These are phyloP conservation scores for Proctacanthus coquilletti DNA, from an alignment of 1,140 invertebrate species.

Conservation along the genomic window DNA sequence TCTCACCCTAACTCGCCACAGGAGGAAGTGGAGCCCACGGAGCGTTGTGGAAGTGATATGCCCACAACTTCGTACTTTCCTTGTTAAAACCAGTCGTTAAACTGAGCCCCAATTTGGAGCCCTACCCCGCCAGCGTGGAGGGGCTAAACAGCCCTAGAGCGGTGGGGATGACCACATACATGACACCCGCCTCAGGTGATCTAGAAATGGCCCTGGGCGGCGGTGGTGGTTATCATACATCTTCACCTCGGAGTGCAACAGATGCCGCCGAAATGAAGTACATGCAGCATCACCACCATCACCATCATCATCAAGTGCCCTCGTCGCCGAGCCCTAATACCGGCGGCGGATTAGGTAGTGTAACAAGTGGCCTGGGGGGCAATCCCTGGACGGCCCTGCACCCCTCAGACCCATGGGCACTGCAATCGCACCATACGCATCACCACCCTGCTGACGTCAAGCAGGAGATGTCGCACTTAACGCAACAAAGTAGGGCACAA, in stretches of 20 bases:
- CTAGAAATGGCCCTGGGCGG: slow-evolving; percentile 57
- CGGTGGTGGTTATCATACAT: slow-evolving; percentile 48
- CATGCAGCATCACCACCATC: slow-evolving; percentile 64
- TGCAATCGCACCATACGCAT: slow-evolving; percentile 52
- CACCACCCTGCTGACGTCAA: slow-evolving; percentile 52
- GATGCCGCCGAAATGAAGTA: slow-evolving; percentile 89
- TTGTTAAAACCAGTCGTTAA: slow-evolving; percentile 30
- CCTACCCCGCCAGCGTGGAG: slow-evolving; percentile 33
- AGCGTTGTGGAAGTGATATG: too few species aligned
- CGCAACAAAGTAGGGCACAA: slow-evolving; percentile 33
- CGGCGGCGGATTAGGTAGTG: slow-evolving; percentile 36
- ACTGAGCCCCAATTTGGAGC: slow-evolving; percentile 33
- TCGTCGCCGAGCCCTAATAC: slow-evolving; percentile 40
- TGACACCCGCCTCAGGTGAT: slow-evolving; percentile 59
- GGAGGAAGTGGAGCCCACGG: too few species aligned
- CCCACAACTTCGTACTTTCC: too few species aligned
- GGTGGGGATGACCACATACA: slow-evolving; percentile 66
- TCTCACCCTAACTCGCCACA: too few species aligned
- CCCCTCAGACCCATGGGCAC: slow-evolving; percentile 66
- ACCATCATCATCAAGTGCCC: slow-evolving; percentile 58
- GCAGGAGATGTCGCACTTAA: slow-evolving; percentile 42
- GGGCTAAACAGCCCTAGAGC: slow-evolving; percentile 32
- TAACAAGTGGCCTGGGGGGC: slow-evolving; percentile 43
- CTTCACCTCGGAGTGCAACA: slow-evolving; percentile 59
- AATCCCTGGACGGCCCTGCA: slow-evolving; percentile 76